Evolutionary conservation across 1,140 invertebrate species (phyloP), one percentile per base, ranked within the genome.

Genomic region (Pararge aegeria): DNA sequence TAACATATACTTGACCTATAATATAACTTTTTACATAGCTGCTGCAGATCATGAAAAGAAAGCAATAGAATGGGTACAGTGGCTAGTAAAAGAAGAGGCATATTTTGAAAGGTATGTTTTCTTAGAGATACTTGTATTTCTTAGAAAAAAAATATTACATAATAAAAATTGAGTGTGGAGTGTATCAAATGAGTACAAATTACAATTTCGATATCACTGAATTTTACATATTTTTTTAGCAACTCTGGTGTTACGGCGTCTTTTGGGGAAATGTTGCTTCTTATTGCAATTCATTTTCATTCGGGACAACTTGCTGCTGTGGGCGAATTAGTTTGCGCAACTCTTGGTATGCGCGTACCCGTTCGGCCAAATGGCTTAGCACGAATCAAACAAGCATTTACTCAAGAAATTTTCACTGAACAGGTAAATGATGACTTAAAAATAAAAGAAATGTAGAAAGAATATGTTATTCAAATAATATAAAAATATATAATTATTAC

Each of bases 241-340:
- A 94, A 94, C 12, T 95, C 94, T 42, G 95, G 94, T 2, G 93
- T 95, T 0, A 94, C 94, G 1, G 95, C 95, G 0, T 96, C 95
- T 20, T 98, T 98, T 86, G 97, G 97, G n/a, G 98, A 99, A 89
- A 98, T 99, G 96, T 90, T 99, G 12, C 92, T 99, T 0, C 88
- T 99, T 20, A 96, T 99, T 92, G 98, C 98, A 0, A 98, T 99
- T 67, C 97, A 99, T 81, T 99, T 99, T 80, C 98, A 99, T 78
- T 97, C 96, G 62, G 98, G 97, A 80, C 97, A 99, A 85, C 82
- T 98, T 6, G 94, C 94, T 46, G 96, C 97, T 5, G 98, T 99
- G 49, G 95, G 95, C 58, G 98, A 99, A 69, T 90, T 99, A 12
- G 97, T 99, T 0, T 98, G 97, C 76, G 94, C 96, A 6, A 98